Conservation (phyloP, 2,888 invertebrate genomes). For the Ligdia adustata region DNA sequence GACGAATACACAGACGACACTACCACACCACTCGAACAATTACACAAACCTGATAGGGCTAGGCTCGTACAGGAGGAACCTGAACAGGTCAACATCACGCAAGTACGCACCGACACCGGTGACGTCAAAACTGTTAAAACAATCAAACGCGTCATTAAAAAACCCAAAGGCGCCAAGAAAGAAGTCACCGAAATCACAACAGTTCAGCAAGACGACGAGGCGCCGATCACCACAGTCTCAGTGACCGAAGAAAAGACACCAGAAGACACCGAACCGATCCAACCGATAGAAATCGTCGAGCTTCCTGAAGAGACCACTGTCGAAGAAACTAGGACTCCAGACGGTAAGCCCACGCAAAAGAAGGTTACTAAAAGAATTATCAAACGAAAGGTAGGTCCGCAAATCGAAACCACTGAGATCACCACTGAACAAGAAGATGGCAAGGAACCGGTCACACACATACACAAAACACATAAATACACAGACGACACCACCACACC, state of each 20-base stretch:
- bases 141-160: slow-evolving; percentile 43
- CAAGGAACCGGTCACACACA: slow-evolving; percentile 44
- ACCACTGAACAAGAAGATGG: slow-evolving; percentile 36
- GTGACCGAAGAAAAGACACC: slow-evolving; percentile 14
- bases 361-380: slow-evolving; percentile 30
- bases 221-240: slow-evolving; percentile 33
- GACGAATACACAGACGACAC: slow-evolving; percentile 41
- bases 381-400: slow-evolving; percentile 50
- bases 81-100: slow-evolving; percentile 16
- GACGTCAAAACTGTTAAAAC: slow-evolving; percentile 47
- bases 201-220: slow-evolving; percentile 38
- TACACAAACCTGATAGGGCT: slow-evolving; percentile 20
- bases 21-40: slow-evolving; percentile 30
- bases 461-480: slow-evolving; percentile 46
- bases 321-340: slow-evolving; percentile 23
- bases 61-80: slow-evolving; percentile 29
- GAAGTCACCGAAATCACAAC: slow-evolving; percentile 42
- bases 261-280: slow-evolving; percentile 15
- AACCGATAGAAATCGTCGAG: slow-evolving; percentile 30
- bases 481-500: slow-evolving; percentile 35
- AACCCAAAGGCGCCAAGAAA: slow-evolving; percentile 42
- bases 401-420: slow-evolving; percentile 48
- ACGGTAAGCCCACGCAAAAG: slow-evolving; percentile 44
- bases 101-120: slow-evolving; percentile 30
- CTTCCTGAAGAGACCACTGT: slow-evolving; percentile 25